These are phyloP conservation scores for Eurytoma californica DNA, from an alignment of 2,888 invertebrate species.

Conservation along the genomic window DNA sequence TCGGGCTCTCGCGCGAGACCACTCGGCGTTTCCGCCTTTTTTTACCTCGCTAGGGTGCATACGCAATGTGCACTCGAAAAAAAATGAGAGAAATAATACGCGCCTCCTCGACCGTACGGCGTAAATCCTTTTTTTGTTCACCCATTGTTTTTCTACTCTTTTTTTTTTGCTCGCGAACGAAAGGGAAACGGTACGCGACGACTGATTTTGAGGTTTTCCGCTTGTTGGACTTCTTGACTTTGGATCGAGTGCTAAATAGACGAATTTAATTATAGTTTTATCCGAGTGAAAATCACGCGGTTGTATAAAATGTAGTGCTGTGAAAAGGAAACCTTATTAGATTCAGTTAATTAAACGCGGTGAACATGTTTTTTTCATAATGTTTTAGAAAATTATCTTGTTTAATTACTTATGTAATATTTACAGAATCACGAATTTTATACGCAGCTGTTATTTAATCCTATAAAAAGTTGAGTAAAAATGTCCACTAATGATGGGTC, in stretches of 20 bases:
- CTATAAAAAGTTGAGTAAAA: no score
- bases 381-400: constrained; percentile 21
- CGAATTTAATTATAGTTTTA: constrained; percentile 7
- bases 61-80: no score
- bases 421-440: constrained; percentile 4
- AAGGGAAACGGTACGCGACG: no score
- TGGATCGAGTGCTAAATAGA: constrained; percentile 4
- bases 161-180: background rate
- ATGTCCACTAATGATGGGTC: no score
- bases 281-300: constrained; percentile 35
- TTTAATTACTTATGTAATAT: constrained; percentile 5
- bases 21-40: background rate
- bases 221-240: background rate
- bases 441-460: background rate
- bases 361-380: constrained; percentile 42
- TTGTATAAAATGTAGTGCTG: constrained; percentile 11
- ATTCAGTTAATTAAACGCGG: constrained; percentile 38
- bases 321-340: constrained; percentile 30
- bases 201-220: no score
- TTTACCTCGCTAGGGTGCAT: no score
- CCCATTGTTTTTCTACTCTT: background rate
- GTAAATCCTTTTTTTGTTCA: no score
- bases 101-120: no score
- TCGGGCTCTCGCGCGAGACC: background rate
- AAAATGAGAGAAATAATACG: no score